A percentile compares a stretch with the other conserved stretches of the same genome.
phyloP scores from a whole-genome alignment of 2,888 invertebrate genomes.

The Scaptomyza caliginosa region DNA sequence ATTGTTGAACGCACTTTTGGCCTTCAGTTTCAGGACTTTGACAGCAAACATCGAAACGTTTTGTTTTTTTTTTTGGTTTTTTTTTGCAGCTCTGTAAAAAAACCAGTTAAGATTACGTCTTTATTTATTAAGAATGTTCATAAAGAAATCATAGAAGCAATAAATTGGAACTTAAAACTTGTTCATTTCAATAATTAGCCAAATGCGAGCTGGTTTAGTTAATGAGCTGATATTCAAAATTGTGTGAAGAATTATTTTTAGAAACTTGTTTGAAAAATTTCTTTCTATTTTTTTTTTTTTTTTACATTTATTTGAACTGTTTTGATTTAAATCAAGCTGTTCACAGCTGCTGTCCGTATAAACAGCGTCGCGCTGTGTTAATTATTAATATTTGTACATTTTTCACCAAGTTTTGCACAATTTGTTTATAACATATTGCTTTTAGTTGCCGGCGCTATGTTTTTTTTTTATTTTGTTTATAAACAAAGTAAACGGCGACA shows the following conservation, averaged over 20 bases:
- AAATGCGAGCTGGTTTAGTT: neutral
- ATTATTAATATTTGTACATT: constrained; percentile 45
- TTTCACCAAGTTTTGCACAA: constrained; percentile 35
- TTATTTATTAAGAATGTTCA: constrained; percentile 1
- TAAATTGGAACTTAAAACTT: constrained; percentile 4
- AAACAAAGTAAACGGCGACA: constrained; percentile 5
- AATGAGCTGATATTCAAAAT: constrained; percentile 4
- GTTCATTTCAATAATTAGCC: constrained; percentile 13
- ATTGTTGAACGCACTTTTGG: constrained; percentile 56
- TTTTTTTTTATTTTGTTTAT: constrained; percentile 47
- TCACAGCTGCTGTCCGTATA: constrained; percentile 26
- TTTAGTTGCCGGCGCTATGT: constrained; percentile 2
- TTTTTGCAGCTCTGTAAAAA: constrained; percentile 50
- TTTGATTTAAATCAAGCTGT: constrained; percentile 23
- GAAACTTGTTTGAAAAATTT: neutral
- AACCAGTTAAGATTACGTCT: constrained; percentile 43
- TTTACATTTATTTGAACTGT: neutral
- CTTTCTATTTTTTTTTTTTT: neutral
- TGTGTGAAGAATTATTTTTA: neutral
- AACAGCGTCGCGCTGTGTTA: constrained; percentile 14
- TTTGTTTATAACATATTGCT: constrained; percentile 40
- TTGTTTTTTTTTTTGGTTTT: constrained; percentile 51
- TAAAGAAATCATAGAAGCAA: neutral
- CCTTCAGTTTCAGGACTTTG: constrained; percentile 27
- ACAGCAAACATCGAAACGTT: constrained; percentile 58